Evolutionary conservation across 2,888 invertebrate species (phyloP).

Genomic region (Agapostemon virescens): DNA sequence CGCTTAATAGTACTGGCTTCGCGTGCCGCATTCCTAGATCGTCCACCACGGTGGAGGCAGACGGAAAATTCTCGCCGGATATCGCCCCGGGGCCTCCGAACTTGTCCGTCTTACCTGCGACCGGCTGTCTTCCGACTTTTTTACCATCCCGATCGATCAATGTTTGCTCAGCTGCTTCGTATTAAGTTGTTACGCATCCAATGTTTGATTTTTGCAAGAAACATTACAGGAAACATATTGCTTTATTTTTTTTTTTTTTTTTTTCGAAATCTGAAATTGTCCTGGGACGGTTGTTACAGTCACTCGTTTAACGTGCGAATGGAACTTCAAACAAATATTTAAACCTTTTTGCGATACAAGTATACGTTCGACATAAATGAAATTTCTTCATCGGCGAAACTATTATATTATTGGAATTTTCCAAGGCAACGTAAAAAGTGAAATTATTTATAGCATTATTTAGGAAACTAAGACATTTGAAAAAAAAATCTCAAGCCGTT

Average conservation of each 20-base stretch:
- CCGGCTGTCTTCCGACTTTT: neutral
- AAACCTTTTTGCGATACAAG: too few relatives aligned
- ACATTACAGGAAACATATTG: neutral
- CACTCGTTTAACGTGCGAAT: too few relatives aligned
- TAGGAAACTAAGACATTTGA: too few relatives aligned
- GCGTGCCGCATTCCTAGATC: constrained; percentile 72
- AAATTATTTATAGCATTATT: too few relatives aligned
- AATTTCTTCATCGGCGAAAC: too few relatives aligned
- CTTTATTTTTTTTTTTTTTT: too few relatives aligned
- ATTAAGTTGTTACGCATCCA: neutral
- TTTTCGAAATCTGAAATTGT: neutral
- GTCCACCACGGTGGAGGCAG: constrained; percentile 17
- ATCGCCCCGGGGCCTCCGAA: constrained; percentile 38
- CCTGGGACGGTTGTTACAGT: too few relatives aligned
- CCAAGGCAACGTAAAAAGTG: too few relatives aligned
- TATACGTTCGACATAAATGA: too few relatives aligned
- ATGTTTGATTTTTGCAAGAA: neutral
- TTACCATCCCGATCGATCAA: neutral
- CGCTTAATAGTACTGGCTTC: constrained; percentile 57
- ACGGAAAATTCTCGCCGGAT: constrained; percentile 56
- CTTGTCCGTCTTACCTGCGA: constrained; percentile 42
- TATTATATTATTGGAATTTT: too few relatives aligned
- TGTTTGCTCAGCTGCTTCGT: constrained; percentile 7
- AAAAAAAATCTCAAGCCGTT: too few relatives aligned
- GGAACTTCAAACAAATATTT: too few relatives aligned